These are phyloP conservation scores for Pollicipes pollicipes DNA, from an alignment of 1,140 invertebrate species.

Conservation along the genomic window DNA sequence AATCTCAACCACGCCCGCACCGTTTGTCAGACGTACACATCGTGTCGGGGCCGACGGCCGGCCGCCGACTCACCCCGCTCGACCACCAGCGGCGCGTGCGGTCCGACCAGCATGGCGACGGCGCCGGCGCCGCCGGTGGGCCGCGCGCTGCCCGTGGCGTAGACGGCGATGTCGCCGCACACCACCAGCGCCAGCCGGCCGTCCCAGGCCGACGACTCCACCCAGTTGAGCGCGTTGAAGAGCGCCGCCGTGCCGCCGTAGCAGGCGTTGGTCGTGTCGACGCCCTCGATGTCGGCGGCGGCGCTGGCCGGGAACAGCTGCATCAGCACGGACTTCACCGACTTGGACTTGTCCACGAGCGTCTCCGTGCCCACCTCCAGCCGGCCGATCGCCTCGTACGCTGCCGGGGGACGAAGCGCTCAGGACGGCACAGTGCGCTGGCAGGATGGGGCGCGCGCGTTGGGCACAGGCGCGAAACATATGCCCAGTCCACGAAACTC, in stretches of 20 bases:
- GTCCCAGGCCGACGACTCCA: slow-evolving; percentile 92
- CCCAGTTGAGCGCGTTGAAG: slow-evolving; percentile 88
- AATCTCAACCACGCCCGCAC: too few relatives aligned
- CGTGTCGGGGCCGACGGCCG: too few relatives aligned
- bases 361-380: slow-evolving; percentile 97
- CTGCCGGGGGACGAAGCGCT: too few relatives aligned
- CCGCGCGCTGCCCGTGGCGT: slow-evolving; percentile 74
- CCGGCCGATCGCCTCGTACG: slow-evolving; percentile 62
- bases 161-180: slow-evolving; percentile 88
- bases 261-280: slow-evolving; percentile 95
- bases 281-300: slow-evolving; percentile 83
- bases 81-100: slow-evolving; percentile 74
- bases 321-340: slow-evolving; percentile 93
- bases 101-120: slow-evolving; percentile 86
- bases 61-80: slow-evolving; percentile 52
- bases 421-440: too few relatives aligned
- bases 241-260: slow-evolving; percentile 95
- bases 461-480: too few relatives aligned
- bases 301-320: slow-evolving; percentile 69
- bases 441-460: too few relatives aligned
- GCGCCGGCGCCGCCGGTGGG: slow-evolving; percentile 96
- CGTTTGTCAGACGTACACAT: too few relatives aligned
- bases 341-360: slow-evolving; percentile 95
- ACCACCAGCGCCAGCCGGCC: slow-evolving; percentile 82
- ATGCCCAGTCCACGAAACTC: too few relatives aligned